Base-by-base conservation (phyloP, 2,113 vertebrate genomes). In the Campylorhamphus procurvoides region DNA sequence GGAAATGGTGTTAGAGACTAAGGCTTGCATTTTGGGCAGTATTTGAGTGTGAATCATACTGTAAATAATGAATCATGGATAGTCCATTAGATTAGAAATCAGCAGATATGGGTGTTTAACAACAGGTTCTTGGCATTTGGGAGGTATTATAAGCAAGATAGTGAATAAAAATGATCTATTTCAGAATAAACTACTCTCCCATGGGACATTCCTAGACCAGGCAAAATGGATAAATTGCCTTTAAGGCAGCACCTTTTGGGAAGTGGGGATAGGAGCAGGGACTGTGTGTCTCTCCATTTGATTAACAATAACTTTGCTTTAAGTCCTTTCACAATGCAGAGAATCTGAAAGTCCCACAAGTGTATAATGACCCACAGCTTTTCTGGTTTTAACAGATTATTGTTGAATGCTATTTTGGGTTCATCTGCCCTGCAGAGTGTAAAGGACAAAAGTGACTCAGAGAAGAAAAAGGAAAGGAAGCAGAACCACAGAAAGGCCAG, bases 351-450 rank as follows among this genome's bases (percentile, higher is more conserved):
- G 14, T n/a, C 6, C 5, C 2, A 3, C 8, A 44, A 62, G 60
- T 27, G 4, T 37, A 15, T 44, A 24, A 60, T 50, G 13, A 6
- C 2, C 69, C 31, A 9, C 9, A 15, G 9, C 40, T 59, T 24
- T 84, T 9, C 39, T 14, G 1, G 3, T 28, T 69, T 74, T 74
- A 47, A 29, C 3, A 12, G 15, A 18, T 15, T 14, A 2, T 0
- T 42, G 79, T 64, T 69, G 6, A 66, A 29, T 58, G 6, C 52
- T 81, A 14, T 28, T 59, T 67, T 0, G 0, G 28, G 25, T 40
- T 80, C 7, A 27, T 68, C 31, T 28, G 14, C 16, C 25, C 10
- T 31, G 18, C 4, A 35, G 17, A 5, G 20, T 5, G 5, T 35
- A 52, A 19, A 29, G 18, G 16, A 33, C 4, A 76, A 53, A 63